Percentiles rank a stretch among this genome's conserved stretches.
phyloP scores from a whole-genome alignment of 2,113 vertebrate genomes.

The Nanorana parkeri region DNA sequence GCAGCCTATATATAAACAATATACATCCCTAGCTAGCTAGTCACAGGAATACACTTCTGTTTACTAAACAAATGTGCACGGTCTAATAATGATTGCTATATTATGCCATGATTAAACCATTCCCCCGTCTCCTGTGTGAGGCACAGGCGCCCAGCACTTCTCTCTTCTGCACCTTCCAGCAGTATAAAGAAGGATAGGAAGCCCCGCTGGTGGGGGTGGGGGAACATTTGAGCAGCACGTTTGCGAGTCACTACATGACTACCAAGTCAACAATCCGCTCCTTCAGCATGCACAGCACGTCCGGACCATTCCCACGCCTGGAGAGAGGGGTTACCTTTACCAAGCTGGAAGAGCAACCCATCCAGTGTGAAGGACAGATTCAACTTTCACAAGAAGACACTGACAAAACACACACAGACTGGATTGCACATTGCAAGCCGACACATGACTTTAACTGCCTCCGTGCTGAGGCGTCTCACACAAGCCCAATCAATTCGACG shows the following conservation, averaged over 20 bases:
- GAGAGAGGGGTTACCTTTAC: constrained; percentile 65
- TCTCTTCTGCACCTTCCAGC: constrained; percentile 15
- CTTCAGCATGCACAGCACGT: constrained; percentile 73
- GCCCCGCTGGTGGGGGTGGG: constrained; percentile 32
- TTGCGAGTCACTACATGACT: constrained; percentile 56
- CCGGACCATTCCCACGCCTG: constrained; percentile 76
- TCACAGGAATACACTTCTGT: not conserved
- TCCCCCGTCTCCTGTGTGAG: not conserved
- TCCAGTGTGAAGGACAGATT: constrained; percentile 75
- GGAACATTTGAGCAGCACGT: constrained; percentile 28
- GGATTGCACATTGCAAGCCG: constrained; percentile 21
- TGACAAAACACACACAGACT: constrained; percentile 10
- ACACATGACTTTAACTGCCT: constrained; percentile 20
- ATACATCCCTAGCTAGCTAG: not conserved
- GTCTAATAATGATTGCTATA: not conserved
- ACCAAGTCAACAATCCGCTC: constrained; percentile 51
- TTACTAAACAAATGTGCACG: not conserved
- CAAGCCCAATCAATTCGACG: not conserved
- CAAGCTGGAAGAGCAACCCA: constrained; percentile 68
- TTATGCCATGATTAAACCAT: constrained; percentile 12
- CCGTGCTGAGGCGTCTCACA: not conserved
- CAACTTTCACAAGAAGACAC: constrained; percentile 48
- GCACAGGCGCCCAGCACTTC: constrained; percentile 31
- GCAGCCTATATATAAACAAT: no score
- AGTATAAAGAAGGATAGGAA: not conserved